phyloP scores from a whole-genome alignment of 1,140 invertebrate genomes.

The Lepidurus apus region DNA sequence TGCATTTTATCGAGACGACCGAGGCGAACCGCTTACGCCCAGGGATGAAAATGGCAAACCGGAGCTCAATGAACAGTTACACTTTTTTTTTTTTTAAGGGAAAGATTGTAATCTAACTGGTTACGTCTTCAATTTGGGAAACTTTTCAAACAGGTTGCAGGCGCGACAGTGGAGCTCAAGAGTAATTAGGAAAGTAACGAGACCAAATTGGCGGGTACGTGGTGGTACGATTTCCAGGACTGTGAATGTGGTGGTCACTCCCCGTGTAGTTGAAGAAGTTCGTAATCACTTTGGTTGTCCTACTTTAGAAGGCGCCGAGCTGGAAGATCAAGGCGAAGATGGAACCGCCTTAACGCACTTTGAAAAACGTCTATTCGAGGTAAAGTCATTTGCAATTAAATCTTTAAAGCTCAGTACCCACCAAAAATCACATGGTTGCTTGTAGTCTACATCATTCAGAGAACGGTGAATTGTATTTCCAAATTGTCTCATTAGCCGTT shows the following conservation, averaged over 20 bases:
- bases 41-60: conserved; percentile 81
- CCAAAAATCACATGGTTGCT: too few relatives aligned
- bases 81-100: not conserved
- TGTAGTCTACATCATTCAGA: too few relatives aligned
- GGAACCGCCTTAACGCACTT: conserved; percentile 96
- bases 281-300: conserved; percentile 85
- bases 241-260: conserved; percentile 88
- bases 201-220: conserved; percentile 73
- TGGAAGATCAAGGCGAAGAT: conserved; percentile 96
- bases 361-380: conserved; percentile 97
- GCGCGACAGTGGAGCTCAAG: conserved; percentile 90
- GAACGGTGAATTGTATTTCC: too few relatives aligned
- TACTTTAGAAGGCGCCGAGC: conserved; percentile 86
- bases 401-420: too few relatives aligned
- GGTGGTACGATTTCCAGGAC: conserved; percentile 65
- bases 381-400: conserved; percentile 42
- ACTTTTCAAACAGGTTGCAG: conserved; percentile 57
- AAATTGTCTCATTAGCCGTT: too few relatives aligned
- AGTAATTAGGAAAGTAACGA: conserved; percentile 72
- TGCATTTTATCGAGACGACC: conserved; percentile 83
- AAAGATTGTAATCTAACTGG: not conserved
- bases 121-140: conserved; percentile 27
- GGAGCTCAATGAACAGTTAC: conserved; percentile 60
- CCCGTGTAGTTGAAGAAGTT: conserved; percentile 77
- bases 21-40: conserved; percentile 76